A percentile compares a stretch with the other conserved stretches of the same genome.
Evolutionary conservation across 2,888 invertebrate species (phyloP).

Genomic region (Dicranocentrus wangi): DNA sequence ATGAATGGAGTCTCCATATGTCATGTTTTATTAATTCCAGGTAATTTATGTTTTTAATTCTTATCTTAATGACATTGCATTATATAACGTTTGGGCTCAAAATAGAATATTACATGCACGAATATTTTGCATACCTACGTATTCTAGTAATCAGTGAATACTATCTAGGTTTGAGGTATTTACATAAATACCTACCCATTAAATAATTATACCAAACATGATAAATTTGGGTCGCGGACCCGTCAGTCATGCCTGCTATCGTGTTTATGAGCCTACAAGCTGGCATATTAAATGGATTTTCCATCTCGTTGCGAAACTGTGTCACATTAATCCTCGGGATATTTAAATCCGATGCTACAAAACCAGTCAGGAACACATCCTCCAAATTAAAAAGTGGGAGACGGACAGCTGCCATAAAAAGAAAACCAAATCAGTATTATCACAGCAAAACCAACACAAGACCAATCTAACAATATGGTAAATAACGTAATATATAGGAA

Average conservation of each 20-base stretch:
- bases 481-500: no score
- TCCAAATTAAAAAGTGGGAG: slow-evolving; percentile 63
- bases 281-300: slow-evolving; percentile 58
- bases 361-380: slow-evolving; percentile 65
- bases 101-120: no score
- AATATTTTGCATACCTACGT: not conserved
- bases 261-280: slow-evolving; percentile 47
- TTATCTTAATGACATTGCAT: no score
- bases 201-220: slow-evolving; percentile 62
- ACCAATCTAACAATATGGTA: no score
- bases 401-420: slow-evolving; percentile 48
- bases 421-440: slow-evolving; percentile 3
- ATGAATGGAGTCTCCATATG: no score
- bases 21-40: no score
- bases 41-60: no score
- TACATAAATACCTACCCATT: slow-evolving; percentile 51
- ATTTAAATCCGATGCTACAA: slow-evolving; percentile 53
- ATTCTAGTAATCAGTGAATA: not conserved
- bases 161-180: slow-evolving; percentile 41
- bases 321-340: slow-evolving; percentile 58
- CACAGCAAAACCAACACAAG: not conserved
- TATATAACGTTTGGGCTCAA: no score
- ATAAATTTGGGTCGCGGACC: slow-evolving; percentile 51
- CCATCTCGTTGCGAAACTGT: slow-evolving; percentile 59
- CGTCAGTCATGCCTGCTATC: slow-evolving; percentile 65